Conservation (phyloP, 2,797 vertebrate genomes). For the Iguana delicatissima region DNA sequence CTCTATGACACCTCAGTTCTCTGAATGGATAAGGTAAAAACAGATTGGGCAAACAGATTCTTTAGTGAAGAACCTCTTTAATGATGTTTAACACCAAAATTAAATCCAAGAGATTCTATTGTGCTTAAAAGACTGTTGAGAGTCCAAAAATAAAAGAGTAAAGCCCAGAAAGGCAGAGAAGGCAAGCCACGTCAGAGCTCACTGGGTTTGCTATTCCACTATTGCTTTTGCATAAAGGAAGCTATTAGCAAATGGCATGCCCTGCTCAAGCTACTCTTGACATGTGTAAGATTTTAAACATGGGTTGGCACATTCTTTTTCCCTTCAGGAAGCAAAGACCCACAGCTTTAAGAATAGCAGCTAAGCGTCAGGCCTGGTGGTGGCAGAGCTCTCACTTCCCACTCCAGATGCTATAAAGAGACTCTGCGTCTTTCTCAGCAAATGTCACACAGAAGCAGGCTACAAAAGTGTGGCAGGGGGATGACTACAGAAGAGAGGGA, state of each 20-base stretch:
- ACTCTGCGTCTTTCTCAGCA: slow-evolving; percentile 23
- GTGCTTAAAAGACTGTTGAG: slow-evolving; percentile 48
- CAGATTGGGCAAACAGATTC: slow-evolving; percentile 41
- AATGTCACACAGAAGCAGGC: slow-evolving; percentile 43
- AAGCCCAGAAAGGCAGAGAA: slow-evolving; percentile 43
- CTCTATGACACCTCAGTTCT: slow-evolving; percentile 56
- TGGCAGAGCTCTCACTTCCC: slow-evolving; percentile 62
- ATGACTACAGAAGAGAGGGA: slow-evolving; percentile 37
- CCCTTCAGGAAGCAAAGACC: slow-evolving; percentile 47
- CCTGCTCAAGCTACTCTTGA: slow-evolving; percentile 59
- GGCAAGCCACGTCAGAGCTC: slow-evolving; percentile 43
- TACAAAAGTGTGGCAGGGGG: not conserved
- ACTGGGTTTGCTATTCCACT: slow-evolving; percentile 52
- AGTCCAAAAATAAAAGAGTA: slow-evolving; percentile 32
- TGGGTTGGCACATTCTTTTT: slow-evolving; percentile 60
- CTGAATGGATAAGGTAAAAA: slow-evolving; percentile 32
- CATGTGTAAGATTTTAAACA: slow-evolving; percentile 62
- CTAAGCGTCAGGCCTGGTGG: slow-evolving; percentile 63
- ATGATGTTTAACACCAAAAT: not conserved
- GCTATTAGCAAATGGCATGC: slow-evolving; percentile 28
- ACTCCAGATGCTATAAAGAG: slow-evolving; percentile 38
- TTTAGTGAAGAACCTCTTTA: slow-evolving; percentile 35
- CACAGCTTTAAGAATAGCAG: slow-evolving; percentile 62
- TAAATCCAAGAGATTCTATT: not conserved
- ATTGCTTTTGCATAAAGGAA: not conserved